phyloP scores from a whole-genome alignment of 2,888 invertebrate species.

The Eumacrocentrus americanus region DNA sequence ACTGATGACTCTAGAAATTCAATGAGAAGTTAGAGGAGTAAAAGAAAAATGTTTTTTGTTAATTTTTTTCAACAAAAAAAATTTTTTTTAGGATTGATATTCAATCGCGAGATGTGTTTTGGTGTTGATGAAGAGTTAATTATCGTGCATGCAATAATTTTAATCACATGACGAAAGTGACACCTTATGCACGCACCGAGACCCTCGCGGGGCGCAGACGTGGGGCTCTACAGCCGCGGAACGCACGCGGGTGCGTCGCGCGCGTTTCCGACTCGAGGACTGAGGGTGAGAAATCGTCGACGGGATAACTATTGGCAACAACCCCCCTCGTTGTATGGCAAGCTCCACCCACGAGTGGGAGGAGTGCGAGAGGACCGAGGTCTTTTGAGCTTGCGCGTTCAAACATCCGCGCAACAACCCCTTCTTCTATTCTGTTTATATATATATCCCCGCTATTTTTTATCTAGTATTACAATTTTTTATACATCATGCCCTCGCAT shows the following conservation, averaged over 20 bases:
- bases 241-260: slow-evolving; percentile 52
- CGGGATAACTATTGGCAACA: slow-evolving; percentile 54
- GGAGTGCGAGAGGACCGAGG: slow-evolving; percentile 10
- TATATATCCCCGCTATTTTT: background rate
- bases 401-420: slow-evolving; percentile 19
- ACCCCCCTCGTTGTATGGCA: slow-evolving; percentile 33
- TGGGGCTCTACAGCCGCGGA: slow-evolving; percentile 41
- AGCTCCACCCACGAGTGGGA: slow-evolving; percentile 54
- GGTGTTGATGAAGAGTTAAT: too few relatives aligned
- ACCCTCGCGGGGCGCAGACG: slow-evolving; percentile 34
- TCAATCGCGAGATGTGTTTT: background rate
- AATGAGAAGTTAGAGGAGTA: background rate
- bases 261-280: slow-evolving; percentile 57
- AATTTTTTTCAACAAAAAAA: too few relatives aligned
- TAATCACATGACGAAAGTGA: background rate
- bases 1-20: background rate
- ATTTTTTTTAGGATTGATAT: background rate
- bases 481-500: too few relatives aligned
- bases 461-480: background rate
- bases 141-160: too few relatives aligned
- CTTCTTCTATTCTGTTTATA: background rate
- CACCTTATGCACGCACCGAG: slow-evolving; percentile 27
- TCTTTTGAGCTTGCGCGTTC: slow-evolving; percentile 25
- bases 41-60: too few relatives aligned
- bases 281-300: slow-evolving; percentile 42